phyloP scores from a whole-genome alignment of 1,140 invertebrate genomes.

The Bombyx mandarina region DNA sequence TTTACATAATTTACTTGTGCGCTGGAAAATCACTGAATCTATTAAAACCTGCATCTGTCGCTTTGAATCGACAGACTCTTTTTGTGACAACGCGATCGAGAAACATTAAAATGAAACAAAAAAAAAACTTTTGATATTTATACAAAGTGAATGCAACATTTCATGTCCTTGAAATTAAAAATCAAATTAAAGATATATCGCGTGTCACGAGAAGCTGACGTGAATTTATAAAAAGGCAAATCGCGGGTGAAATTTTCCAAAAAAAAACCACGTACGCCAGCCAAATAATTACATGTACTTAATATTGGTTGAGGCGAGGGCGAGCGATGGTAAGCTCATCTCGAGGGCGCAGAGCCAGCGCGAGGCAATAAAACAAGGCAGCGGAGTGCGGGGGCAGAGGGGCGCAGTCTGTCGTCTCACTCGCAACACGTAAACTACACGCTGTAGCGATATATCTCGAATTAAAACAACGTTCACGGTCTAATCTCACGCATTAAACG shows the following conservation, averaged over 20 bases:
- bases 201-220: slow-evolving; percentile 19
- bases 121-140: no score
- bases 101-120: no score
- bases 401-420: slow-evolving; percentile 21
- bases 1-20: no score
- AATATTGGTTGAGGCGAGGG: slow-evolving; percentile 57
- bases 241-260: slow-evolving; percentile 49
- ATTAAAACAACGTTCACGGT: no score
- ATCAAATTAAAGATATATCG: slow-evolving; percentile 4
- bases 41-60: no score
- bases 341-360: slow-evolving; percentile 42
- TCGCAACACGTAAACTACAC: slow-evolving; percentile 15
- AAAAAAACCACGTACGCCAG: slow-evolving; percentile 45
- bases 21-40: no score
- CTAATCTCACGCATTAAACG: no score
- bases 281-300: slow-evolving; percentile 57
- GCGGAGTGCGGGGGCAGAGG: slow-evolving; percentile 9
- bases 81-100: no score
- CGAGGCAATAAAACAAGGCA: slow-evolving; percentile 61
- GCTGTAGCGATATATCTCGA: slow-evolving; percentile 18
- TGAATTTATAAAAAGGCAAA: slow-evolving; percentile 35
- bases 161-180: neutral
- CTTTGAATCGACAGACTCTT: no score
- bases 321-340: slow-evolving; percentile 51
- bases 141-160: neutral